Evolutionary conservation across 1,140 invertebrate species (phyloP), one percentile per base, ranked within the genome.

Genomic region (Sinonovacula constricta): DNA sequence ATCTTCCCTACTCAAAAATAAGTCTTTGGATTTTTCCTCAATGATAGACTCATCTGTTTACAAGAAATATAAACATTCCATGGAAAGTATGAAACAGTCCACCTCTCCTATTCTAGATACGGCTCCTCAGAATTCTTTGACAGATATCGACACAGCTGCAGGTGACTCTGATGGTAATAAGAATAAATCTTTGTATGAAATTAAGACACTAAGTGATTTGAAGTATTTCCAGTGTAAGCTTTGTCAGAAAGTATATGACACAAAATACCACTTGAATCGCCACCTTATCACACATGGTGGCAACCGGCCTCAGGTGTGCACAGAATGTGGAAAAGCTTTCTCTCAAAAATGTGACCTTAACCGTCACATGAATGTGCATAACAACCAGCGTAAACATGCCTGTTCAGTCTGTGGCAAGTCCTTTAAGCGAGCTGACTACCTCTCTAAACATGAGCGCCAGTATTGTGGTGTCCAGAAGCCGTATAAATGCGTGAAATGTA

Each of bases 371-470:
- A 75, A 75, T 56, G 62, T 75, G 1, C 71, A 75, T 39, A 75
- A 75, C 56, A 56, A 63, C 24, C 30, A 51, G 7, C 26, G 71
- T 28, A 75, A 75, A n/a, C 49, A 63, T 56, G 60, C 59, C 7
- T 75, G 71, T 33, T 75, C 71, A 54, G 71, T 75, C 0, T 75
- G 71, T 36, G 71, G 71, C 15, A 75, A 75, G 45, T 30, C 71
- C 24, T 75, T 75, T 51, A 75, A 75, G 56, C 71, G 71, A 45
- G 51, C 60, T 24, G 71, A 75, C 62, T 75, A 75, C 62, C 71
- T 75, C 39, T 56, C 71, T 24, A 75, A 75, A 56, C 71, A 75
- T 39, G 71, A 75, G 34, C 59, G 71, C 39, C 71, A 75, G 71
- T 75, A 75, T 30, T 75, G 71, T 26, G 71, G 71, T 18, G 71